Percentiles rank a stretch among this genome's conserved stretches.
Evolutionary conservation across 2,797 vertebrate species (phyloP).

Genomic region (Odontamblyopus lacepedii): DNA sequence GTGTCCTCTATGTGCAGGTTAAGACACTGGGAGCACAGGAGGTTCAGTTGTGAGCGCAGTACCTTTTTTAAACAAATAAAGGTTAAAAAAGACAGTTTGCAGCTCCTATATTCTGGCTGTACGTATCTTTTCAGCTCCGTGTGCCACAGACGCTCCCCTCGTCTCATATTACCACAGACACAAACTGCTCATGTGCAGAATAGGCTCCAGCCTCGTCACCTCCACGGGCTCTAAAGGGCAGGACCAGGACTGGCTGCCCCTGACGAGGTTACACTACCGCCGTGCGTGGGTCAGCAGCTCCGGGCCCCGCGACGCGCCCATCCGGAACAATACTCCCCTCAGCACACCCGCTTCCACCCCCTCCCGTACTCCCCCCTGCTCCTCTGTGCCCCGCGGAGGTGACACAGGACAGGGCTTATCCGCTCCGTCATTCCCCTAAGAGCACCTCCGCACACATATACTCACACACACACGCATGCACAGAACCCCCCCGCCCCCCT

Average conservation of each 20-base stretch:
- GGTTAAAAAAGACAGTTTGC: too few relatives aligned
- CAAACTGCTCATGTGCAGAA: background rate
- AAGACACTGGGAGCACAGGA: too few relatives aligned
- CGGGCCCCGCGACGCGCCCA: slow-evolving; percentile 74
- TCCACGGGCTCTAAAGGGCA: slow-evolving; percentile 7
- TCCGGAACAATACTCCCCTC: slow-evolving; percentile 74
- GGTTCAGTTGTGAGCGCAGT: too few relatives aligned
- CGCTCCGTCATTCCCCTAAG: slow-evolving; percentile 74
- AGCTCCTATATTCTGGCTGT: too few relatives aligned
- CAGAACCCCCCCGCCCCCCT: slow-evolving; percentile 6
- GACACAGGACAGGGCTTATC: slow-evolving; percentile 69
- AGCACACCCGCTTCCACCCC: slow-evolving; percentile 57
- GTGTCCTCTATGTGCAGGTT: too few relatives aligned
- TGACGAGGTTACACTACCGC: slow-evolving; percentile 69
- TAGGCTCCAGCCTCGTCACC: background rate
- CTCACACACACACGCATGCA: slow-evolving; percentile 72
- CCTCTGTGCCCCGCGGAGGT: slow-evolving; percentile 24
- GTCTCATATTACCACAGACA: too few relatives aligned
- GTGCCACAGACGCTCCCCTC: background rate
- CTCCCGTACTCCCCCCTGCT: background rate
- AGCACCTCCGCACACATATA: slow-evolving; percentile 21
- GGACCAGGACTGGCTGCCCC: slow-evolving; percentile 45
- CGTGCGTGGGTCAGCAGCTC: slow-evolving; percentile 75
- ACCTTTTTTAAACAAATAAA: too few relatives aligned
- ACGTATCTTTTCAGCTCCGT: too few relatives aligned